Percentiles rank a stretch among this genome's conserved stretches.
phyloP scores from a whole-genome alignment of 2,797 vertebrate genomes.

The Denticeps clupeoides region DNA sequence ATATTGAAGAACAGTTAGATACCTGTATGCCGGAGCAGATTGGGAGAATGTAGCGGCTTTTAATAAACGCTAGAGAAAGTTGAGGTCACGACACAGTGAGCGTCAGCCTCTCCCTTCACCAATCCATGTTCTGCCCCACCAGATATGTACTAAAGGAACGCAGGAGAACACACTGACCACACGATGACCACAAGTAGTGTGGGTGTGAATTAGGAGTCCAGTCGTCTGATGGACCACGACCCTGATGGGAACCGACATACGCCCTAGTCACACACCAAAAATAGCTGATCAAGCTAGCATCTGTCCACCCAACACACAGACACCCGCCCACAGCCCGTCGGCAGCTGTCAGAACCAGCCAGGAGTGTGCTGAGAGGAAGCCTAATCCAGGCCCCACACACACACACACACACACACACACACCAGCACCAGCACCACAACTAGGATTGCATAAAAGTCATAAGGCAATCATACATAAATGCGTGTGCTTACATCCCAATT shows the following conservation, averaged over 20 bases:
- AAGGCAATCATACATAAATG: too few relatives aligned
- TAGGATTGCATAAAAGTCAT: background rate
- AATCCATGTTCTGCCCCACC: too few relatives aligned
- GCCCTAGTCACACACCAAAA: slow-evolving; percentile 2
- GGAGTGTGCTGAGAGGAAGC: slow-evolving; percentile 3
- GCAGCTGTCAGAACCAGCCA: slow-evolving; percentile 15
- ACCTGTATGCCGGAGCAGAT: too few relatives aligned
- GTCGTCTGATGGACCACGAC: background rate
- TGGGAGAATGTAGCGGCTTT: too few relatives aligned
- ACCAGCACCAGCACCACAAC: background rate
- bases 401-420: background rate
- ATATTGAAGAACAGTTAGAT: too few relatives aligned
- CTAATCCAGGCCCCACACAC: background rate
- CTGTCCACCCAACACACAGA: slow-evolving; percentile 1
- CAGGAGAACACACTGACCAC: too few relatives aligned
- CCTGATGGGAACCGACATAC: background rate
- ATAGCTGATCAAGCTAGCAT: slow-evolving; percentile 7
- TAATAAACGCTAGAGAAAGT: too few relatives aligned
- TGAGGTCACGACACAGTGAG: too few relatives aligned
- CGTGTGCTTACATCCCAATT: too few relatives aligned
- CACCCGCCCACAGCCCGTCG: background rate
- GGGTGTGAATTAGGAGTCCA: background rate
- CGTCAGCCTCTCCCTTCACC: too few relatives aligned
- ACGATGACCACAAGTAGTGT: too few relatives aligned
- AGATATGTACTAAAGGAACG: too few relatives aligned